Conservation (phyloP, 2,797 vertebrate genomes). For the Botia almorhae region DNA sequence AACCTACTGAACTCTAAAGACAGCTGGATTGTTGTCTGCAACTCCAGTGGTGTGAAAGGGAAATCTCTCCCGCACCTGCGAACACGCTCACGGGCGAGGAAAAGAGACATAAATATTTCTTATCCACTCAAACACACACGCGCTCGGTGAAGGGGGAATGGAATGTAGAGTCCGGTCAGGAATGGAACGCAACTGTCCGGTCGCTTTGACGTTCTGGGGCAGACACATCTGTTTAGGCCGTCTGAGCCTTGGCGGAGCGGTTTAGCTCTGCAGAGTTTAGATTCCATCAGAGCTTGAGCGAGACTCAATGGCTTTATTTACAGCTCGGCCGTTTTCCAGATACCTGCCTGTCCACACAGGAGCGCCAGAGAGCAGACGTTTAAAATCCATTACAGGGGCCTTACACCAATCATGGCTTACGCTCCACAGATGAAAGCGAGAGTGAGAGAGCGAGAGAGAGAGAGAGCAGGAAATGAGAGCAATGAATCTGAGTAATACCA, state of each 20-base stretch:
- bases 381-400: slow-evolving; percentile 72
- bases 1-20: not conserved
- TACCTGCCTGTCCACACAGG: slow-evolving; percentile 69
- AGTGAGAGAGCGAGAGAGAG: not conserved
- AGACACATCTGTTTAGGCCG: slow-evolving; percentile 50
- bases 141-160: slow-evolving; percentile 31
- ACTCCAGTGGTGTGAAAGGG: slow-evolving; percentile 33
- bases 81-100: slow-evolving; percentile 39
- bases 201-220: slow-evolving; percentile 7
- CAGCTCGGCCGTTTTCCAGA: slow-evolving; percentile 72
- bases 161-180: slow-evolving; percentile 41
- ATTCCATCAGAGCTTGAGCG: slow-evolving; percentile 60
- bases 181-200: slow-evolving; percentile 47
- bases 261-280: slow-evolving; percentile 43
- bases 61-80: slow-evolving; percentile 38
- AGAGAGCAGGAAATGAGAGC: slow-evolving; percentile 41
- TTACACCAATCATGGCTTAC: slow-evolving; percentile 48
- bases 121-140: not conserved
- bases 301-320: slow-evolving; percentile 79
- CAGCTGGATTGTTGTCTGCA: slow-evolving; percentile 4
- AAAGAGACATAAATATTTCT: slow-evolving; percentile 51
- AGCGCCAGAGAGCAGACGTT: slow-evolving; percentile 60
- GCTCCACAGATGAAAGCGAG: not conserved
- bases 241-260: slow-evolving; percentile 26
- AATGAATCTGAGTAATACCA: slow-evolving; percentile 37